phyloP scores from a whole-genome alignment of 2,888 invertebrate genomes.

The Sicus ferrugineus region DNA sequence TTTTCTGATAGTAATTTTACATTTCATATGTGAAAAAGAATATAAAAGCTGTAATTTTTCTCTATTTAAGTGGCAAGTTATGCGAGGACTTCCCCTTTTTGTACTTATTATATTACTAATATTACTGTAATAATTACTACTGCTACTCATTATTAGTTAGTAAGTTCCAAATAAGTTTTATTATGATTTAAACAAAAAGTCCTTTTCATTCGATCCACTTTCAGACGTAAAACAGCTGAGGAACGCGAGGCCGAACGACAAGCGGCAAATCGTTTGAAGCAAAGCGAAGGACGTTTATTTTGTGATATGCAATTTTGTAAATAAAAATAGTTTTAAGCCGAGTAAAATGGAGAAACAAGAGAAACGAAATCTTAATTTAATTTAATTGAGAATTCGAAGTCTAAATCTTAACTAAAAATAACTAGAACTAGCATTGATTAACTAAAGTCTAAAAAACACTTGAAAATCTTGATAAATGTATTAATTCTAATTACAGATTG shows the following conservation, averaged over 20 bases:
- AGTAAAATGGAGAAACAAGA: slow-evolving; percentile 1
- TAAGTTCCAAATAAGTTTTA: too few species aligned
- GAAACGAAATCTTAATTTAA: slow-evolving; percentile 35
- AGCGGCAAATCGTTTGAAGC: slow-evolving; percentile 90
- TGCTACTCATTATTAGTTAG: too few species aligned
- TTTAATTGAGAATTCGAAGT: slow-evolving; percentile 30
- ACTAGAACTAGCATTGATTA: slow-evolving; percentile 1
- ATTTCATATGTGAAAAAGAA: too few species aligned
- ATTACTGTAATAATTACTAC: too few species aligned
- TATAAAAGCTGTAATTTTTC: too few species aligned
- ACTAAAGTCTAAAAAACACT: slow-evolving; percentile 13
- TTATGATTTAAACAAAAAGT: too few species aligned
- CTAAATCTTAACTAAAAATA: slow-evolving; percentile 21
- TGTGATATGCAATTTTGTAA: slow-evolving; percentile 49
- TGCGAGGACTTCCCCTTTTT: too few species aligned
- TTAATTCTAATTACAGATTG: background rate
- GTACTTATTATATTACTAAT: too few species aligned
- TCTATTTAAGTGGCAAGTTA: too few species aligned
- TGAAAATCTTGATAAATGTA: slow-evolving; percentile 2
- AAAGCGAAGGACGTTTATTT: slow-evolving; percentile 49
- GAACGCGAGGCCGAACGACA: slow-evolving; percentile 97
- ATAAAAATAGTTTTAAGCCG: slow-evolving; percentile 25
- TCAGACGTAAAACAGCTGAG: slow-evolving; percentile 96
- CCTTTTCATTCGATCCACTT: too few species aligned
- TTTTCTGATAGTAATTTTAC: too few species aligned